A percentile compares a stretch with the other conserved stretches of the same genome.
phyloP scores from a whole-genome alignment of 2,888 invertebrate species.

The Hetaerina titia region DNA sequence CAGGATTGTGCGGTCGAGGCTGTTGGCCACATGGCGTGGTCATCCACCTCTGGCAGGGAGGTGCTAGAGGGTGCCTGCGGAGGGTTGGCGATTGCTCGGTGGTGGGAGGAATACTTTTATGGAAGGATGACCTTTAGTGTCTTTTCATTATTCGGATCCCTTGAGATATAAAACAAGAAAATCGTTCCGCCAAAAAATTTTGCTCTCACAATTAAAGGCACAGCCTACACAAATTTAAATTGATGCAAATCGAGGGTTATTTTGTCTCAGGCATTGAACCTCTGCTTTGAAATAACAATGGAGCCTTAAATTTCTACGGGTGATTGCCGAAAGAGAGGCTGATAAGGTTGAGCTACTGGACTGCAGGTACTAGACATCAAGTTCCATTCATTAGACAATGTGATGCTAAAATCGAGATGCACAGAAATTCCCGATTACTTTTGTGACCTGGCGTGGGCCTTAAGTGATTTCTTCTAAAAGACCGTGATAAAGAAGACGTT shows the following conservation, averaged over 20 bases:
- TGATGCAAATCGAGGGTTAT: background rate
- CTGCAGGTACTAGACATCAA: no score
- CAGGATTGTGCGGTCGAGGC: conserved; percentile 64
- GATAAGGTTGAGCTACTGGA: no score
- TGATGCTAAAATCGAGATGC: no score
- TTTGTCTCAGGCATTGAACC: background rate
- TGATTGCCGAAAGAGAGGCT: background rate
- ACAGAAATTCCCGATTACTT: no score
- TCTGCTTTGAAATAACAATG: background rate
- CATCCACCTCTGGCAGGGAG: conserved; percentile 56
- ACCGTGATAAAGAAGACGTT: no score
- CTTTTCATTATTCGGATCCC: background rate
- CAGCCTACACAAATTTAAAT: background rate
- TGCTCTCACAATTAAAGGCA: background rate
- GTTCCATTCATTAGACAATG: no score
- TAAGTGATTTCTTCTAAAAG: no score
- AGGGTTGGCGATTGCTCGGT: background rate
- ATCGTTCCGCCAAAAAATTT: background rate
- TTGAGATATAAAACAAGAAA: background rate
- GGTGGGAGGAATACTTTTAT: conserved; percentile 28
- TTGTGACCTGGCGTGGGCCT: no score
- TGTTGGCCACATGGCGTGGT: conserved; percentile 54
- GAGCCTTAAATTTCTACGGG: background rate
- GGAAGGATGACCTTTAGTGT: background rate
- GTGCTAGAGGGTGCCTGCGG: conserved; percentile 41